A percentile compares a stretch with the other conserved stretches of the same genome.
Evolutionary conservation across 2,888 invertebrate species (phyloP).

Genomic region (Dicyrtomina minuta): DNA sequence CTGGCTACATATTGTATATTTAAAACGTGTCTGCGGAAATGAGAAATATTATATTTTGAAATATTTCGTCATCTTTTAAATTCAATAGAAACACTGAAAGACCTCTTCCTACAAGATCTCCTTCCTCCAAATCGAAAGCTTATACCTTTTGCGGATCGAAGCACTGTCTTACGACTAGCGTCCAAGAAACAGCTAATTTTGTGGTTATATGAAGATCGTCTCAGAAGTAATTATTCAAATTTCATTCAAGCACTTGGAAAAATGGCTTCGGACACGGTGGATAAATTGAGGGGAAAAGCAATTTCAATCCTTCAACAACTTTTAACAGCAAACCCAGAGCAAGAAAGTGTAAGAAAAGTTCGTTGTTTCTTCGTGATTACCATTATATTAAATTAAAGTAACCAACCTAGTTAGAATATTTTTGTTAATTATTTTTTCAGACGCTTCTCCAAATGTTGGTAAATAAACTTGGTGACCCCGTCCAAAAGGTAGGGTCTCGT

Average conservation of each 20-base stretch:
- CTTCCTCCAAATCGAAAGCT: conserved; percentile 68
- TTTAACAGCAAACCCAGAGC: conserved; percentile 76
- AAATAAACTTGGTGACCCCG: conserved; percentile 95
- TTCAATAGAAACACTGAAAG: conserved; percentile 70
- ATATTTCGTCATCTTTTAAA: too few species aligned
- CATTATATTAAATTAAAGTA: too few species aligned
- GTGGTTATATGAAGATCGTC: conserved; percentile 88
- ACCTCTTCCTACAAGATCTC: conserved; percentile 72
- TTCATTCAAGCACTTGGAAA: conserved; percentile 73
- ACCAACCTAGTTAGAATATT: neutral
- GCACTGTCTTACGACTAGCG: conserved; percentile 62
- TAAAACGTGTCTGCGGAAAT: neutral
- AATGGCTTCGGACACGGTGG: conserved; percentile 76
- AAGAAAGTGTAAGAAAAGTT: conserved; percentile 68
- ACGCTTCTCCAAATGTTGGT: conserved; percentile 77
- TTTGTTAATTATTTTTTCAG: conserved; percentile 58
- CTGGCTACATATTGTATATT: neutral
- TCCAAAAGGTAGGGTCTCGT: conserved; percentile 81
- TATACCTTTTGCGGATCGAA: conserved; percentile 67
- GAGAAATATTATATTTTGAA: too few species aligned
- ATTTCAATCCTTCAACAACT: conserved; percentile 73
- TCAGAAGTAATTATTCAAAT: conserved; percentile 72
- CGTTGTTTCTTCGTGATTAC: conserved; percentile 7
- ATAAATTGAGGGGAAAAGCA: conserved; percentile 77
- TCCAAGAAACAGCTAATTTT: conserved; percentile 67